These are phyloP conservation scores for Telenomus remus DNA, from an alignment of 1,140 invertebrate species.

Conservation along the genomic window DNA sequence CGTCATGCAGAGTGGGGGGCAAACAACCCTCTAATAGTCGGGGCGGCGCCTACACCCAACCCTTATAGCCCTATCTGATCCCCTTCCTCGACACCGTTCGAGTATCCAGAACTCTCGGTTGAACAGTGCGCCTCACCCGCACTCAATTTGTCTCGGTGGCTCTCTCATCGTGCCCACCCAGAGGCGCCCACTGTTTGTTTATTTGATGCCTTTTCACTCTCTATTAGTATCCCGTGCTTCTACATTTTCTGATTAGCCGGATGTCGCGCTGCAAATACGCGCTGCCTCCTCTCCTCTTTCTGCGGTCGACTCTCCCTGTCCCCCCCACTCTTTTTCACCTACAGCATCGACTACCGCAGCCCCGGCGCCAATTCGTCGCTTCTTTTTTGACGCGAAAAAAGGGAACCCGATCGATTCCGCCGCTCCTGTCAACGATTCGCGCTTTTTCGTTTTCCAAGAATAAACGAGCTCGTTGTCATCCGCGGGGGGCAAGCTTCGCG, in stretches of 20 bases:
- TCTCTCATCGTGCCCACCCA: constrained; percentile 37
- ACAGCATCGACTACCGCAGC: constrained; percentile 51
- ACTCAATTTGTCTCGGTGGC: constrained; percentile 56
- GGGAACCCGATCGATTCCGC: constrained; percentile 61
- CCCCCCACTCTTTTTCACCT: constrained; percentile 44
- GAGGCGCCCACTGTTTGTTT: constrained; percentile 71
- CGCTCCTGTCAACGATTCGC: constrained; percentile 62
- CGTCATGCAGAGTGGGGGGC: constrained; percentile 61
- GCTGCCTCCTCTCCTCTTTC: constrained; percentile 52
- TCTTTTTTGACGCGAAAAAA: constrained; percentile 62
- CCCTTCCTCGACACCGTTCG: constrained; percentile 53
- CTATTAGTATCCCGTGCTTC: constrained; percentile 74
- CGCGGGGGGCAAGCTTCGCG: constrained; percentile 53
- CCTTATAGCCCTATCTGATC: constrained; percentile 74
- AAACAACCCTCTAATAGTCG: constrained; percentile 74
- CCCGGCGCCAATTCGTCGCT: constrained; percentile 58
- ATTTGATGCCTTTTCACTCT: constrained; percentile 76
- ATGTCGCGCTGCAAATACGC: constrained; percentile 71
- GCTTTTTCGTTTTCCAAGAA: constrained; percentile 60
- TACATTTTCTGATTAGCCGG: constrained; percentile 76
- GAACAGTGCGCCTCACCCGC: constrained; percentile 56
- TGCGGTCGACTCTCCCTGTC: background rate
- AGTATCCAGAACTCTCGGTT: constrained; percentile 60
- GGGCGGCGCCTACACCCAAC: constrained; percentile 73
- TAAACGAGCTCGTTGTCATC: constrained; percentile 61